phyloP scores from a whole-genome alignment of 2,888 invertebrate genomes.

The Cantharis nigra region DNA sequence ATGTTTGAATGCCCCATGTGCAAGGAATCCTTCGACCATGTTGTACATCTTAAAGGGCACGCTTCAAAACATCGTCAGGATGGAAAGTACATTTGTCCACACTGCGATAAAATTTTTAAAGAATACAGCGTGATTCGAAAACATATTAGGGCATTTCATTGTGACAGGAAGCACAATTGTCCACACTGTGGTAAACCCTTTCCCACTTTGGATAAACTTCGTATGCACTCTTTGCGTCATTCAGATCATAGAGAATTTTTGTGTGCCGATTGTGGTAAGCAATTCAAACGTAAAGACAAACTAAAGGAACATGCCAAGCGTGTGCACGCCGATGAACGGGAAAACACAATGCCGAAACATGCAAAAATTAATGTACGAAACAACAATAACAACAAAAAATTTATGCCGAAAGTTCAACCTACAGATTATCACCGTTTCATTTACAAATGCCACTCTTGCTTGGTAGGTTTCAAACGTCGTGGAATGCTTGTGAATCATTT shows the following conservation, averaged over 20 bases:
- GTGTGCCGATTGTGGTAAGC: conserved; percentile 76
- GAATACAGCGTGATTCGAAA: conserved; percentile 74
- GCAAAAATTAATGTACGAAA: conserved; percentile 34
- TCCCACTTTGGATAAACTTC: conserved; percentile 71
- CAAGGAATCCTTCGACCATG: conserved; percentile 67
- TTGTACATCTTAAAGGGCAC: conserved; percentile 68
- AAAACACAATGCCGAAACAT: conserved; percentile 51
- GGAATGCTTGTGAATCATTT: conserved; percentile 84
- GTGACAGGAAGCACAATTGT: conserved; percentile 69
- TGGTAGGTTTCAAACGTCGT: conserved; percentile 78
- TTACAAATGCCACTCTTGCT: conserved; percentile 77
- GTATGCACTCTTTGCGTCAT: conserved; percentile 72
- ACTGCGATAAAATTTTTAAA: conserved; percentile 69
- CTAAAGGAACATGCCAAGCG: conserved; percentile 73
- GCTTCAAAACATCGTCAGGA: conserved; percentile 67
- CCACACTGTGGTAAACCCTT: conserved; percentile 71
- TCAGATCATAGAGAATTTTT: conserved; percentile 70
- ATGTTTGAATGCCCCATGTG: conserved; percentile 77
- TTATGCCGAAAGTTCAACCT: conserved; percentile 62
- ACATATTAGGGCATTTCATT: conserved; percentile 73
- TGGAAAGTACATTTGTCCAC: conserved; percentile 70
- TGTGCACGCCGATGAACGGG: conserved; percentile 60
- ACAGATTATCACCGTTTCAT: conserved; percentile 74
- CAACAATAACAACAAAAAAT: conserved; percentile 55
- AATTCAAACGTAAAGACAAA: conserved; percentile 78